Evolutionary conservation across 2,888 invertebrate species (phyloP), one percentile per base, ranked within the genome.

Genomic region (Parnassius orleans): DNA sequence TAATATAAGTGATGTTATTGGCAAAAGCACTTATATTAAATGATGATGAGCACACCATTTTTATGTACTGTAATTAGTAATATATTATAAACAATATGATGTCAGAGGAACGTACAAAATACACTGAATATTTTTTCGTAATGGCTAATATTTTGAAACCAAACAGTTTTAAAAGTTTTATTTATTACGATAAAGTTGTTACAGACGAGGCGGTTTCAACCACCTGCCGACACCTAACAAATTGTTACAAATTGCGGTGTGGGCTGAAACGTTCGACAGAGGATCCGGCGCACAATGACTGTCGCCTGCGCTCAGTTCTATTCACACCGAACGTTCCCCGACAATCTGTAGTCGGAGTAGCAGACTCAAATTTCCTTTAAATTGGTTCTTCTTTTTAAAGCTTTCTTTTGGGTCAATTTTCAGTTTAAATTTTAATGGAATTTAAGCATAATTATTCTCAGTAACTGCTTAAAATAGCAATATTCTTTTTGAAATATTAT

Each of bases 231-330:
- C 59, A 58, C 73, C 67, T 73, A 72, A 76, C 82, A 84, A 83
- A 83, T 81, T 81, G 79, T 79, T 77, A 82, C 79, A 80, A 81
- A 84, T 81, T 72, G 75, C 68, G 69, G 64, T 60, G 65, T 60
- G 63, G 65, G 66, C 51, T 33, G 60, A 48, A 47, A 53, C 57
- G 52, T 54, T 58, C 57, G 67, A 68, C 66, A 69, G 65, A 71
- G 73, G 72, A 73, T 72, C 69, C 66, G 66, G 65, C 64, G 61
- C 69, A 75, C 74, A 76, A 77, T 73, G 69, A 43, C 54, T 15
- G 51, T n/a, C 42, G 52, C 47, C 46, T 33, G 52, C 55, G 58
- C 55, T 10, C 15, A 15, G 24, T 46, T 41, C 61, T 33, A 53
- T 62, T 53, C 57, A 50, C 42, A 24, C 3, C 43, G 48, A 43